A percentile compares a stretch with the other conserved stretches of the same genome.
phyloP scores from a whole-genome alignment of 2,113 vertebrate genomes.

The Antennarius striatus region DNA sequence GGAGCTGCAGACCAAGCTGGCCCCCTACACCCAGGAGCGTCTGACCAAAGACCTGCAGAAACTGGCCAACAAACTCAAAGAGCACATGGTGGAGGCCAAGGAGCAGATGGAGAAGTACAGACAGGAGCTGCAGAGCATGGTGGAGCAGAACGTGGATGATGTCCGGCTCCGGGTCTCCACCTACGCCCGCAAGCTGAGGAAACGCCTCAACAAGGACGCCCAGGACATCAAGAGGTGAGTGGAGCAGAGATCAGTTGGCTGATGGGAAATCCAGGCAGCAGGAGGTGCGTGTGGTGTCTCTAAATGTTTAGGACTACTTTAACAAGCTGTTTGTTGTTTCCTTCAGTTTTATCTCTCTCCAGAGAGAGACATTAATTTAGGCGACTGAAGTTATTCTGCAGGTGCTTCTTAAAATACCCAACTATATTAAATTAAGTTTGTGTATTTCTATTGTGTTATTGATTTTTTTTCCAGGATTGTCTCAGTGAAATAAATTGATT shows the following conservation, averaged over 20 bases:
- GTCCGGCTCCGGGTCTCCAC: conserved; percentile 51
- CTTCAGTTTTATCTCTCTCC: not conserved
- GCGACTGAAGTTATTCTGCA: not conserved
- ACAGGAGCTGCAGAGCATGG: conserved; percentile 72
- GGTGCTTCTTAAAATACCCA: not conserved
- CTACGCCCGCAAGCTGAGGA: conserved; percentile 80
- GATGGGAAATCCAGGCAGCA: conserved; percentile 19
- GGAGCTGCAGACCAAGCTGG: conserved; percentile 69
- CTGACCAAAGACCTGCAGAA: conserved; percentile 66
- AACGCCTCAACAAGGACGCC: conserved; percentile 78
- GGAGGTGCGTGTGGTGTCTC: not conserved
- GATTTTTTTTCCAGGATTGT: too few species aligned
- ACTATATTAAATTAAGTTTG: not conserved
- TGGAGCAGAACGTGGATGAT: conserved; percentile 76
- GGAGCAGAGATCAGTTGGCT: not conserved
- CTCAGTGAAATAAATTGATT: too few species aligned
- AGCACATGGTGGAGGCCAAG: conserved; percentile 67
- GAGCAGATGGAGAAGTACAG: conserved; percentile 66
- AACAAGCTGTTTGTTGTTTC: not conserved
- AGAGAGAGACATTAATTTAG: too few species aligned
- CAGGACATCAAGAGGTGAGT: conserved; percentile 76
- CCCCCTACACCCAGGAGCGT: conserved; percentile 66
- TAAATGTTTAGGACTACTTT: not conserved
- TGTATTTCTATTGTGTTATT: too few species aligned
- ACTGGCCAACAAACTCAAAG: conserved; percentile 50